phyloP scores from a whole-genome alignment of 2,888 invertebrate species.

The Xestia ashworthii region DNA sequence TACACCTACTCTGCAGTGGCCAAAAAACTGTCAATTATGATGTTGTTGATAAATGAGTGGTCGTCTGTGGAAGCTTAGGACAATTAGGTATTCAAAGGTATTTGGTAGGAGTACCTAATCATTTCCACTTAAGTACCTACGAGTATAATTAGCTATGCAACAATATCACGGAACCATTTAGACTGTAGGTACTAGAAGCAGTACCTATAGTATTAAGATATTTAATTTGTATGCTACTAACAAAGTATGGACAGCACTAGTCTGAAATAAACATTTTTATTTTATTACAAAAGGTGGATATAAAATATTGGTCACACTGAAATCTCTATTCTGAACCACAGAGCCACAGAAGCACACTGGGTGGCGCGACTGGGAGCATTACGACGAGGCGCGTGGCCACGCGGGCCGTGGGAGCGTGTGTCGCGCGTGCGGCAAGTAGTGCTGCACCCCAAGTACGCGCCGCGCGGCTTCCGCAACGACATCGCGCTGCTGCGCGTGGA shows the following conservation, averaged over 20 bases:
- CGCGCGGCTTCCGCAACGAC: constrained; percentile 95
- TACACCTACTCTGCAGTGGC: background rate
- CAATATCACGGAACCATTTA: background rate
- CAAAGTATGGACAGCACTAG: no score
- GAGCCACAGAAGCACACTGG: constrained; percentile 94
- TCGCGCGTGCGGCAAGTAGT: constrained; percentile 92
- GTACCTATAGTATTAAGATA: no score
- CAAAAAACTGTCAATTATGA: background rate
- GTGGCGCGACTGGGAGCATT: constrained; percentile 95
- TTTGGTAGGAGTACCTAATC: background rate
- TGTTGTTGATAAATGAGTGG: background rate
- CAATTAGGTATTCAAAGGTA: background rate
- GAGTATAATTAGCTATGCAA: background rate
- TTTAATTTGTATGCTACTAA: no score
- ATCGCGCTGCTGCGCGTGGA: constrained; percentile 93
- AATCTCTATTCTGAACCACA: constrained; percentile 71
- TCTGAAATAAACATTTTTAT: no score
- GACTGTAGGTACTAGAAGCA: background rate
- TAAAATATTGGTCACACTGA: no score
- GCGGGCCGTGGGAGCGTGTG: constrained; percentile 94
- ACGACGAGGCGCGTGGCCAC: constrained; percentile 93
- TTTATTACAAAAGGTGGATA: background rate
- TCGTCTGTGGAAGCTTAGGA: background rate
- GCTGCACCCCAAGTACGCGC: constrained; percentile 94
- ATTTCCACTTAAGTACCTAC: no score